These are phyloP conservation scores for Stenurella melanura DNA, from an alignment of 2,888 invertebrate genomes.

Conservation along the genomic window DNA sequence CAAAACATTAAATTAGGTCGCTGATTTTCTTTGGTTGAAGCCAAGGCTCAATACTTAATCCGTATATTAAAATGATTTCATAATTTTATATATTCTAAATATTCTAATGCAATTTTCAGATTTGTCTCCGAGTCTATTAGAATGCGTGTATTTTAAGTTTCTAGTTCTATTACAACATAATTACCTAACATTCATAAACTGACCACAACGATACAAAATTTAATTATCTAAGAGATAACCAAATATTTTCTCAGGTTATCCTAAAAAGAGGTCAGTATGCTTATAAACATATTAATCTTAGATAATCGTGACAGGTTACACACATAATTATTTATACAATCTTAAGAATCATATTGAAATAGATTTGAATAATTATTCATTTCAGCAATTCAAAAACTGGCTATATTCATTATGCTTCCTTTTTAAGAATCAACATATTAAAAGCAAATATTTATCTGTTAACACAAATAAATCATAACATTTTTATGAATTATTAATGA, in stretches of 20 bases:
- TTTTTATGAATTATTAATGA: slow-evolving; percentile 26
- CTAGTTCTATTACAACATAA: not conserved
- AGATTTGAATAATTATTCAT: slow-evolving; percentile 30
- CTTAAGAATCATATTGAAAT: not conserved
- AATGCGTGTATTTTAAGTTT: not conserved
- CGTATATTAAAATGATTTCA: too few species aligned
- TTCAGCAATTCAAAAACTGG: slow-evolving; percentile 10
- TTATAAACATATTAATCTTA: slow-evolving; percentile 24
- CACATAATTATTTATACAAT: slow-evolving; percentile 4
- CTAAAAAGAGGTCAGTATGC: not conserved
- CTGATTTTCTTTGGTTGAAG: too few species aligned
- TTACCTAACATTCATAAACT: not conserved
- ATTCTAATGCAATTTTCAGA: too few species aligned
- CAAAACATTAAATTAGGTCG: too few species aligned
- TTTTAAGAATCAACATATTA: slow-evolving; percentile 7
- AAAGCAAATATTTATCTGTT: slow-evolving; percentile 16
- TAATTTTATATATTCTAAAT: too few species aligned
- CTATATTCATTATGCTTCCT: slow-evolving; percentile 17
- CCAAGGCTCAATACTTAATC: too few species aligned
- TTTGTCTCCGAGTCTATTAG: too few species aligned
- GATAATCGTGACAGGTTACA: slow-evolving; percentile 24
- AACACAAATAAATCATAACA: slow-evolving; percentile 21
- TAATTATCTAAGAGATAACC: slow-evolving; percentile 1
- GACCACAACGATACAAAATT: not conserved
- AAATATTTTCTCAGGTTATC: slow-evolving; percentile 1